These are phyloP conservation scores for Torymus auratus DNA, from an alignment of 2,888 invertebrate genomes.

Conservation along the genomic window DNA sequence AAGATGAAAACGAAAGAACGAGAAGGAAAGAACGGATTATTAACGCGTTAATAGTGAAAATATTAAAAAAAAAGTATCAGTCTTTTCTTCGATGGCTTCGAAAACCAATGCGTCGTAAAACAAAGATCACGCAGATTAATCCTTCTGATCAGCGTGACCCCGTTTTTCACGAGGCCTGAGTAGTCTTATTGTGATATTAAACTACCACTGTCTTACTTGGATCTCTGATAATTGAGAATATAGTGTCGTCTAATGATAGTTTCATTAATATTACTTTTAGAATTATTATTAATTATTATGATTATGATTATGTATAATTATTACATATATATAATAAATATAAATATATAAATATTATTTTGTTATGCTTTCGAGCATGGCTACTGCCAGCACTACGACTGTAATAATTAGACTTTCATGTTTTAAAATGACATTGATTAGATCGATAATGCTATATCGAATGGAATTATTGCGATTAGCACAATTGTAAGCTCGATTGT, in stretches of 20 bases:
- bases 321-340: constrained; percentile 23
- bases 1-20: constrained; percentile 47
- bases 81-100: constrained; percentile 59
- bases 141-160: constrained; percentile 61
- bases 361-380: constrained; percentile 63
- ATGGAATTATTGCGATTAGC: constrained; percentile 46
- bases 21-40: constrained; percentile 16
- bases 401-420: constrained; percentile 57
- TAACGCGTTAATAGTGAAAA: constrained; percentile 52
- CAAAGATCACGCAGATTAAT: constrained; percentile 57
- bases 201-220: constrained; percentile 77
- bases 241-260: constrained; percentile 69
- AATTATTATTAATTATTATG: constrained; percentile 62
- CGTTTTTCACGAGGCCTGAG: constrained; percentile 74
- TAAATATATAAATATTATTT: constrained; percentile 58
- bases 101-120: constrained; percentile 57
- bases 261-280: constrained; percentile 69
- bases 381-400: constrained; percentile 61
- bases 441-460: constrained; percentile 52
- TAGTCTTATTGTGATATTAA: constrained; percentile 78
- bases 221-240: constrained; percentile 75
- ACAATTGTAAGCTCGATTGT: constrained; percentile 49
- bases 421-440: constrained; percentile 57
- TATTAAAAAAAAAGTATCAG: constrained; percentile 50
- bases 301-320: constrained; percentile 51